Conservation (phyloP, 2,797 vertebrate species). For the Lagorchestes hirsutus region DNA sequence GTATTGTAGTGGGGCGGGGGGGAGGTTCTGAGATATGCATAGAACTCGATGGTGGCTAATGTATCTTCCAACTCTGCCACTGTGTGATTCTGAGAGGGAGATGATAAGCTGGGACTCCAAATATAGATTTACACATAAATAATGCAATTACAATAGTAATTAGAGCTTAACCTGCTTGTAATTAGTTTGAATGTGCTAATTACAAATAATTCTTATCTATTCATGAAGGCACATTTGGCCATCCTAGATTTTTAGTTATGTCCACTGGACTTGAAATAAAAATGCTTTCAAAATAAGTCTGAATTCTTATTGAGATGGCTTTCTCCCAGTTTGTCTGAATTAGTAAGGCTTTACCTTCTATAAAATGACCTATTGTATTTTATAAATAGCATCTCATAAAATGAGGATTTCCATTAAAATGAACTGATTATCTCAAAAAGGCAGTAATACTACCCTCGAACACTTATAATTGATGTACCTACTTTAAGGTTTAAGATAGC, state of each 20-base stretch:
- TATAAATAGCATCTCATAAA: neutral
- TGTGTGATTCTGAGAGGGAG: neutral
- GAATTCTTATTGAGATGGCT: neutral
- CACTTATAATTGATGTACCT: neutral
- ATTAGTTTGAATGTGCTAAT: neutral
- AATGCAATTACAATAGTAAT: neutral
- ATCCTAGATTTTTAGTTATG: neutral
- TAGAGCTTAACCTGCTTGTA: neutral
- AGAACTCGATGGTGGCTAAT: neutral
- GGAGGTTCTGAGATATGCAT: neutral
- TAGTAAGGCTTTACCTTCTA: neutral
- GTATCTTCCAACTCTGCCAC: neutral
- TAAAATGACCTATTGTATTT: neutral
- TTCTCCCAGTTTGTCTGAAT: neutral
- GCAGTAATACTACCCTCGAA: neutral
- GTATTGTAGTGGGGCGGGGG: neutral
- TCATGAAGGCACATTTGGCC: neutral
- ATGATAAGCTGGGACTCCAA: neutral
- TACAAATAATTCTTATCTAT: conserved; percentile 3
- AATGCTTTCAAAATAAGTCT: neutral
- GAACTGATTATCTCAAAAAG: neutral
- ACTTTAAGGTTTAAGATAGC: neutral
- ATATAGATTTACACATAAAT: neutral
- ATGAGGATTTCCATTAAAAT: neutral
- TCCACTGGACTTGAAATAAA: neutral